phyloP scores from a whole-genome alignment of 1,140 invertebrate species.

The Leucophenga varia region DNA sequence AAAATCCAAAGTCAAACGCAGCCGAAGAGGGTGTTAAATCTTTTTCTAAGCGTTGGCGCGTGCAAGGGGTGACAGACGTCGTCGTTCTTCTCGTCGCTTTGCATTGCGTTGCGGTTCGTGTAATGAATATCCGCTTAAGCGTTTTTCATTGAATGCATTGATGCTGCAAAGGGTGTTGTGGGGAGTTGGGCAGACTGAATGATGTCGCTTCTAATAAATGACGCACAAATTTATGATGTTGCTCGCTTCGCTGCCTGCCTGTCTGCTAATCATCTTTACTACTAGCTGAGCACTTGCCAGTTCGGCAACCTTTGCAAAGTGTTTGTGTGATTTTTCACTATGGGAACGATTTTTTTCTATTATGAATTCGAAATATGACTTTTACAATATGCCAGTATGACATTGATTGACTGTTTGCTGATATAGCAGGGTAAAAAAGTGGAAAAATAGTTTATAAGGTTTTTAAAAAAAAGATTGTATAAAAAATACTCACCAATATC shows the following conservation, averaged over 20 bases:
- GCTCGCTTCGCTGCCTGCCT: too few species aligned
- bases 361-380: conserved; percentile 26
- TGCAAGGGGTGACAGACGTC: conserved; percentile 10
- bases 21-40: conserved; percentile 25
- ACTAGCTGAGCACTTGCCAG: not conserved
- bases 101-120: conserved; percentile 42
- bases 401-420: conserved; percentile 26
- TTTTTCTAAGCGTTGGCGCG: conserved; percentile 45
- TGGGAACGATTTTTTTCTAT: conserved; percentile 26
- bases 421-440: too few species aligned
- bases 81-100: too few species aligned
- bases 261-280: conserved; percentile 7
- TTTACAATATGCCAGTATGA: conserved; percentile 39
- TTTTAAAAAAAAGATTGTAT: too few species aligned
- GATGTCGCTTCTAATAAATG: not conserved
- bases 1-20: conserved; percentile 26
- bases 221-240: conserved; percentile 2
- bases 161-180: too few species aligned
- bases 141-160: conserved; percentile 1
- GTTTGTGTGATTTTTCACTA: not conserved
- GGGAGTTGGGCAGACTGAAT: too few species aligned
- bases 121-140: conserved; percentile 55
- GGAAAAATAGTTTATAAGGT: too few species aligned
- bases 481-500: too few species aligned
- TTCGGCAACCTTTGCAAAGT: too few species aligned